A percentile compares a stretch with the other conserved stretches of the same genome.
These are phyloP conservation scores for Cynocephalus volans DNA, from an alignment of 2,113 vertebrate genomes.

Conservation along the genomic window DNA sequence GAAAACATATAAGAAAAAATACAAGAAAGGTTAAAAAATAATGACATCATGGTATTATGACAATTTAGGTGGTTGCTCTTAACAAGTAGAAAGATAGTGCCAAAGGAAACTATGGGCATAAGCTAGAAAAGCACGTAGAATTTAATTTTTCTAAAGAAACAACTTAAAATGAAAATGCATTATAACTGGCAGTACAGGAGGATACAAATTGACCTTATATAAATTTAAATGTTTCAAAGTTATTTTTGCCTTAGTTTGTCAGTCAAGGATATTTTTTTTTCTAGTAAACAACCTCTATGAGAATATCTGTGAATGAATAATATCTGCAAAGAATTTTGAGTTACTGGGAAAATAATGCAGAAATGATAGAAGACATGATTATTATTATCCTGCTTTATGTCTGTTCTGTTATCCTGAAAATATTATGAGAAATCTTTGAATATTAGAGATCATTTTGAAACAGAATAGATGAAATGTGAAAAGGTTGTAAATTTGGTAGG, in stretches of 20 bases:
- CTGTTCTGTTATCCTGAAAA: not conserved
- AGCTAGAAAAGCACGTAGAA: slow-evolving; percentile 7
- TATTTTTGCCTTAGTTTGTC: slow-evolving; percentile 45
- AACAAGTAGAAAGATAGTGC: not conserved
- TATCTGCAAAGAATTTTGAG: slow-evolving; percentile 50
- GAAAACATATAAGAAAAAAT: not conserved
- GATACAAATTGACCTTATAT: not conserved
- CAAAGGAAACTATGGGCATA: not conserved
- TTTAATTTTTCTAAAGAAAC: slow-evolving; percentile 44
- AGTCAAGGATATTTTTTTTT: not conserved
- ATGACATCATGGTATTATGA: not conserved
- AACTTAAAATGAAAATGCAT: slow-evolving; percentile 5
- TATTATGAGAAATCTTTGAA: slow-evolving; percentile 2
- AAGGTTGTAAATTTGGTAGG: not conserved
- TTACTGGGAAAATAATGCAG: not conserved
- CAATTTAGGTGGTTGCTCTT: not conserved
- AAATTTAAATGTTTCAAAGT: slow-evolving; percentile 5
- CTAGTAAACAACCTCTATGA: not conserved
- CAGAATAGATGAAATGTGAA: not conserved
- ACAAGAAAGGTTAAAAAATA: not conserved
- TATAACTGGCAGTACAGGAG: not conserved
- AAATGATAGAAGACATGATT: not conserved
- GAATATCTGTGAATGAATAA: not conserved
- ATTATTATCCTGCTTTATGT: not conserved
- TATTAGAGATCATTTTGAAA: slow-evolving; percentile 56